phyloP scores from a whole-genome alignment of 2,797 vertebrate genomes.

The Pseudochirops corinnae region DNA sequence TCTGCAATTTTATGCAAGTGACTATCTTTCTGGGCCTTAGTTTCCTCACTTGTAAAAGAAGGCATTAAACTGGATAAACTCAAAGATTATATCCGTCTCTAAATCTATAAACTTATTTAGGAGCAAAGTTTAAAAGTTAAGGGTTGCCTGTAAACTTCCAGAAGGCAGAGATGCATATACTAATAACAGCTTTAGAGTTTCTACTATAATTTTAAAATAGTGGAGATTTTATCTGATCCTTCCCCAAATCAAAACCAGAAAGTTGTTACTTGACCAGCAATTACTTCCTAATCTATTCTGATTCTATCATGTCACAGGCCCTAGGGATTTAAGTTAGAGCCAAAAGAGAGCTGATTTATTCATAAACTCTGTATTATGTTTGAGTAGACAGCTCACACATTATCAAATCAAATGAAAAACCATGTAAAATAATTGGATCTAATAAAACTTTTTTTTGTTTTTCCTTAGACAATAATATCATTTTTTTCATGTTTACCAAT shows the following conservation, averaged over 20 bases:
- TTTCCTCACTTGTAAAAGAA: neutral
- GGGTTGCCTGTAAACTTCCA: neutral
- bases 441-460: conserved; percentile 77
- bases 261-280: neutral
- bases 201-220: neutral
- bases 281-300: neutral
- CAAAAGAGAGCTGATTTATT: conserved; percentile 75
- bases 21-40: neutral
- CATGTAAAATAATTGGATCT: conserved; percentile 79
- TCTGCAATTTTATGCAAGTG: neutral
- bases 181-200: neutral
- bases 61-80: neutral
- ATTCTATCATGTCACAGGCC: conserved; percentile 45
- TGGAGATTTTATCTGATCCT: neutral
- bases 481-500: conserved; percentile 73
- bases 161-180: neutral
- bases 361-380: conserved; percentile 79
- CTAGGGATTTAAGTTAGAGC: conserved; percentile 69
- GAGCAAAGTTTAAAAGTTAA: neutral
- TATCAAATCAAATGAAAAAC: conserved; percentile 81
- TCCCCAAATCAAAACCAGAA: neutral
- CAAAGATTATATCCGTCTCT: neutral
- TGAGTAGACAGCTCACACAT: conserved; percentile 71
- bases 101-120: neutral
- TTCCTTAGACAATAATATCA: conserved; percentile 79